These are phyloP conservation scores for Synergus laeviventris DNA, from an alignment of 2,888 invertebrate genomes.

Conservation along the genomic window DNA sequence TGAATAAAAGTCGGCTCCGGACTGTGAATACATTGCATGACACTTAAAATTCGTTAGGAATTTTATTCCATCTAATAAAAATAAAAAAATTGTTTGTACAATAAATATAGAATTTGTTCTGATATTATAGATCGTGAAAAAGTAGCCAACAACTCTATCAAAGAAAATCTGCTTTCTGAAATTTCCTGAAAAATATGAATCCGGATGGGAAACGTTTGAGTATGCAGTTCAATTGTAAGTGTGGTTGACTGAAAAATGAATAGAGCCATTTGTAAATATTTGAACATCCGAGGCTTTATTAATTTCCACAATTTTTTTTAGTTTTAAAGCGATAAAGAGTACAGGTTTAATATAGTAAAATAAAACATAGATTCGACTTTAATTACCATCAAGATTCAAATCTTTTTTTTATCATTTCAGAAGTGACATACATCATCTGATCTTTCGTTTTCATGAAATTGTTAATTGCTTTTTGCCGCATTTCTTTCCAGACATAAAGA, in stretches of 20 bases:
- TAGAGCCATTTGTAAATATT: not conserved
- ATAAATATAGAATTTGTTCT: too few relatives aligned
- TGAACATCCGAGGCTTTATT: not conserved
- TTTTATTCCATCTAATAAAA: too few relatives aligned
- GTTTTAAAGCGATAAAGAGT: not conserved
- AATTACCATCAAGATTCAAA: conserved; percentile 78
- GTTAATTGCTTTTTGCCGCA: conserved; percentile 82
- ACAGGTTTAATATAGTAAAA: too few relatives aligned
- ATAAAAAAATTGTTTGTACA: too few relatives aligned
- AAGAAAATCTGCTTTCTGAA: conserved; percentile 80
- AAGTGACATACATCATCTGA: conserved; percentile 91
- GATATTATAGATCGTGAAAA: too few relatives aligned
- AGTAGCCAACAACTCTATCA: too few relatives aligned
- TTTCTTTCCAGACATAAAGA: conserved; percentile 87
- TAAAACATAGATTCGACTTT: too few relatives aligned
- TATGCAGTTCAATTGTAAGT: not conserved
- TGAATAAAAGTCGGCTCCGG: too few relatives aligned
- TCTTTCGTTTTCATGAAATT: conserved; percentile 84
- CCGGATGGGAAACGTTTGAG: not conserved
- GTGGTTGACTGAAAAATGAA: not conserved
- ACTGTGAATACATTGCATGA: too few relatives aligned
- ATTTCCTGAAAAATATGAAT: conserved; percentile 86
- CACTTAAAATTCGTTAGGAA: too few relatives aligned
- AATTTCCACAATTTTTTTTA: not conserved
- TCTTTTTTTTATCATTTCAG: conserved; percentile 87